Base-by-base conservation (phyloP, 2,797 vertebrate genomes). In the Premnoplex brunnescens region DNA sequence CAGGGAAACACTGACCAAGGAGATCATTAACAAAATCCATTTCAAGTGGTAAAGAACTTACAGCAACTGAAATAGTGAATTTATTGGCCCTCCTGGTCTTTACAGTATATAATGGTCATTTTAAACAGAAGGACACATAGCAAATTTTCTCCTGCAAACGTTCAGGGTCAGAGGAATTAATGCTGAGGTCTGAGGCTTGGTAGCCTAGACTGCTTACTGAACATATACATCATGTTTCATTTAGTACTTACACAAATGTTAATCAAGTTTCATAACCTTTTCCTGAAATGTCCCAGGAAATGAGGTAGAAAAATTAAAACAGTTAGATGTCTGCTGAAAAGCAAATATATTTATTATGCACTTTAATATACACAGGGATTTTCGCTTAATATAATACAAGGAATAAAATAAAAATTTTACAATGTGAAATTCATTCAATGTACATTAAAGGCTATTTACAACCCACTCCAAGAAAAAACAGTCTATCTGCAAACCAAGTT, bases 321-420 rank as follows among this genome's bases (percentile, higher is more conserved):
- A 96, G 74, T 73, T 79, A 96, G 78, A 95, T 98, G 97, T 97
- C 97, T 97, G 98, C 98, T 99, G 98, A 99, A 99, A 99, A 99
- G 99, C 99, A 99, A 99, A 99, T 99, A 99, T 99, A 99, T 99
- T 99, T 99, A 99, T 99, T 99, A 98, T 99, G 99, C 99, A 99
- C 98, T 99, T 99, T 99, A 98, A 99, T 99, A 99, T 99, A 99
- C 98, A 99, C 98, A 98, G 98, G 98, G 98, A 98, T 98, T 98
- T 98, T 98, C 14, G 98, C 98, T 98, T 98, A 98, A 98, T 99
- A 99, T 99, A 98, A 98, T 99, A 99, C 99, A 99, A 98, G 98
- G 98, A 99, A 99, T 99, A 98, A 97, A 98, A 99, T 98, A 98
- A 98, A 98, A 98, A 98, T 98, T 98, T 98, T 98, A 98, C 98